These are phyloP conservation scores for Calliopsis andreniformis DNA, from an alignment of 1,140 invertebrate genomes.

Conservation along the genomic window DNA sequence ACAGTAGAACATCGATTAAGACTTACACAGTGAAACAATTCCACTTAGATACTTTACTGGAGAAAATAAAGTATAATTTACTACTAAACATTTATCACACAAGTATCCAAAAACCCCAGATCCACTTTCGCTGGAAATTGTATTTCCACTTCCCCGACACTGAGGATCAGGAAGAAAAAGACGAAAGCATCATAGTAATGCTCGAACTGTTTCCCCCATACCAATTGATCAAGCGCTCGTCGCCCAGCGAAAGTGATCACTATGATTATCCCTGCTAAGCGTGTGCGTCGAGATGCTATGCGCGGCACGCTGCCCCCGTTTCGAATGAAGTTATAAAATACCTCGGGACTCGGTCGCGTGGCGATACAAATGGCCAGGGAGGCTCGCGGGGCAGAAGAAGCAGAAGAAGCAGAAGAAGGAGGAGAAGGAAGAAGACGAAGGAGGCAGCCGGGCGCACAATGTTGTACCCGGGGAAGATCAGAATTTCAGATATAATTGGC, in stretches of 20 bases:
- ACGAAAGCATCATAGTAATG: too few species aligned
- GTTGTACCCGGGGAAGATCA: conserved; percentile 1
- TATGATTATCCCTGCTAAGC: conserved; percentile 28
- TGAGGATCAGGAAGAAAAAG: too few species aligned
- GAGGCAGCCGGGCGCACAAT: neutral
- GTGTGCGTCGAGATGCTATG: conserved; percentile 22
- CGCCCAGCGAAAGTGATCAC: neutral
- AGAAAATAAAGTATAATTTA: too few species aligned
- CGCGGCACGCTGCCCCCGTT: conserved; percentile 11
- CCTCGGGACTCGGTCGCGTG: conserved; percentile 26
- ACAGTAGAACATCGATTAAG: too few species aligned
- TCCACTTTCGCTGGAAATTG: too few species aligned
- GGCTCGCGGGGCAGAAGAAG: conserved; percentile 3
- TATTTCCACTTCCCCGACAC: too few species aligned
- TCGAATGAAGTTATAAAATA: conserved; percentile 49
- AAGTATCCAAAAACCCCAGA: too few species aligned
- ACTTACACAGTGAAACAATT: too few species aligned
- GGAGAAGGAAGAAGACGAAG: conserved; percentile 18
- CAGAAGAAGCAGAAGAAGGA: conserved; percentile 17
- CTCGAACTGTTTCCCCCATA: too few species aligned
- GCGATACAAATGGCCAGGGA: conserved; percentile 45
- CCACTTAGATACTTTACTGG: too few species aligned
- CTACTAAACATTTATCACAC: too few species aligned
- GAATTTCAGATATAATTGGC: conserved; percentile 50
- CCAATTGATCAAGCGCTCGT: too few species aligned